phyloP scores from a whole-genome alignment of 2,113 vertebrate genomes.

The Megaptera novaeangliae region DNA sequence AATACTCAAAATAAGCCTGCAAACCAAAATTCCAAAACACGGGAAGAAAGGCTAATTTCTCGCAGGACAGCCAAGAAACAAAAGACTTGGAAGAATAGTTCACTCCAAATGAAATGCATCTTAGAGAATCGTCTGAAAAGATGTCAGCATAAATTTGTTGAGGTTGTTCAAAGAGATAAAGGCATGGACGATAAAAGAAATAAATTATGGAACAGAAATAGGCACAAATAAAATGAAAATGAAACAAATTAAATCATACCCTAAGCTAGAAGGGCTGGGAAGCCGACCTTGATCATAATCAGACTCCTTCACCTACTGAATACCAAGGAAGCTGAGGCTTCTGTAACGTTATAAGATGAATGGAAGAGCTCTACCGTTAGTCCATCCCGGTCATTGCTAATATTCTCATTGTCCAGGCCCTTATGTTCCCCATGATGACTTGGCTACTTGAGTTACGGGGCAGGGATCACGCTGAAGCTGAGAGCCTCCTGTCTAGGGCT shows the following conservation, averaged over 20 bases:
- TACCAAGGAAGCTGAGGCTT: not conserved
- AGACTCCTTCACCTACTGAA: not conserved
- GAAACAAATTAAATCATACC: not conserved
- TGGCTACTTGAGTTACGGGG: not conserved
- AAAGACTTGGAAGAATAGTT: constrained; percentile 1
- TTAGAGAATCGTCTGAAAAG: constrained; percentile 35
- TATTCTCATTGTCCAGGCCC: not conserved
- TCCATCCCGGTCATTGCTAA: not conserved
- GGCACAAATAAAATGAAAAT: constrained; percentile 40
- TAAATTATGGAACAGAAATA: constrained; percentile 35
- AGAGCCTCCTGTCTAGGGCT: not conserved
- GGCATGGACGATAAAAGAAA: constrained; percentile 15
- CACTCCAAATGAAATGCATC: constrained; percentile 30
- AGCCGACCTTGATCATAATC: not conserved
- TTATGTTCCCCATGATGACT: not conserved
- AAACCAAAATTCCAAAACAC: constrained; percentile 40
- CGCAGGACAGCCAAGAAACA: not conserved
- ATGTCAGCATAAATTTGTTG: constrained; percentile 32
- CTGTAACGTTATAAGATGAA: not conserved
- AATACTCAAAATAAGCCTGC: not conserved
- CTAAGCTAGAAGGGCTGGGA: not conserved
- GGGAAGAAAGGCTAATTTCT: not conserved
- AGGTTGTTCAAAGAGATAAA: constrained; percentile 10
- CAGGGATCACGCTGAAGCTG: not conserved
- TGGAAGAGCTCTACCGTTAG: not conserved